A percentile compares a stretch with the other conserved stretches of the same genome.
Conservation (phyloP, 1,140 invertebrate species). For the Heterodera schachtii region DNA sequence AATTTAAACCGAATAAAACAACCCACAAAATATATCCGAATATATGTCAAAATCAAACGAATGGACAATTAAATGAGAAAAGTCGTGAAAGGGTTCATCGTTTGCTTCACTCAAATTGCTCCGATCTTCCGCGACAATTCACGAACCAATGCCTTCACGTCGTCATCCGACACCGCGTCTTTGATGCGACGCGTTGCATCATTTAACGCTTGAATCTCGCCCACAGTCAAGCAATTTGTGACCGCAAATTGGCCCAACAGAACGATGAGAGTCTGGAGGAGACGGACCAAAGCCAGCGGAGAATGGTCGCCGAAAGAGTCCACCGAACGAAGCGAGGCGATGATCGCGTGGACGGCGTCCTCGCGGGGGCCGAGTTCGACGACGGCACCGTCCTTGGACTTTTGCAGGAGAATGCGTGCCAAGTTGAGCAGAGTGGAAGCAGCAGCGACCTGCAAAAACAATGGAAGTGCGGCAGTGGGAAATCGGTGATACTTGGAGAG, state of each 20-base stretch:
- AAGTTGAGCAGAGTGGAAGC: conserved; percentile 52
- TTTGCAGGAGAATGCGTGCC: conserved; percentile 34
- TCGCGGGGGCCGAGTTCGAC: conserved; percentile 58
- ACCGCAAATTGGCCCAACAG: not conserved
- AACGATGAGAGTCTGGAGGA: conserved; percentile 43
- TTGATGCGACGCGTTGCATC: conserved; percentile 25
- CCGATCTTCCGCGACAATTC: conserved; percentile 28
- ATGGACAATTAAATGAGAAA: not conserved
- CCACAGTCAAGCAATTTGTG: not conserved
- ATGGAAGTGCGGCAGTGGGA: conserved; percentile 13
- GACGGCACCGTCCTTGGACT: conserved; percentile 35
- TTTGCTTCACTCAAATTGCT: conserved; percentile 17
- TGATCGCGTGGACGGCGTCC: conserved; percentile 49
- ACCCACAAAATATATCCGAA: not conserved
- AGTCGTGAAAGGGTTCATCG: not conserved
- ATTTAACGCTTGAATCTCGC: not conserved
- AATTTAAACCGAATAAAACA: not conserved
- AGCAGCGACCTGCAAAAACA: conserved; percentile 50
- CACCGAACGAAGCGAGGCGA: conserved; percentile 33
- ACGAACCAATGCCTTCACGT: conserved; percentile 21
- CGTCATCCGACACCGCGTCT: conserved; percentile 35
- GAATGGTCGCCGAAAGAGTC: conserved; percentile 35
- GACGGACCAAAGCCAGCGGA: conserved; percentile 42
- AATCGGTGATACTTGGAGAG: conserved; percentile 39
- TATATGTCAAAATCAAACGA: not conserved